Evolutionary conservation across 2,797 vertebrate genomes (phyloP).

Genomic region (Caiman crocodilus): DNA sequence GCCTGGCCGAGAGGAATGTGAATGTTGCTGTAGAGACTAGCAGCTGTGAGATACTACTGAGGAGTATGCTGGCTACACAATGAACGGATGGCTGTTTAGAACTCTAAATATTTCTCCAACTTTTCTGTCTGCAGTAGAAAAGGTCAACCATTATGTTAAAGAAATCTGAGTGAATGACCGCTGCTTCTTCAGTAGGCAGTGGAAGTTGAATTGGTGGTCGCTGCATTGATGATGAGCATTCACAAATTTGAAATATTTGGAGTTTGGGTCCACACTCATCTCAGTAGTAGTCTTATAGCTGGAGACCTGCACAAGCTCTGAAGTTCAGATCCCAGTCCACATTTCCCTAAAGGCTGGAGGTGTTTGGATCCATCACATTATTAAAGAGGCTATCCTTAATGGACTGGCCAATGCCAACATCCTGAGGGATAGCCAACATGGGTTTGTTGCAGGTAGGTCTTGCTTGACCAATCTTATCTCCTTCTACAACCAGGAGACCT

Average conservation of each 20-base stretch:
- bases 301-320: background rate
- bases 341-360: background rate
- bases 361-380: background rate
- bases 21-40: background rate
- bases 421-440: too few species aligned
- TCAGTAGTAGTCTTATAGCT: background rate
- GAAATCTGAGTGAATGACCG: background rate
- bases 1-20: background rate
- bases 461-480: too few species aligned
- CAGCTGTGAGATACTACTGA: background rate
- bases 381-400: too few species aligned
- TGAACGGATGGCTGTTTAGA: background rate
- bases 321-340: slow-evolving; percentile 3
- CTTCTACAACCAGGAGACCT: too few species aligned
- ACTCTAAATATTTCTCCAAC: background rate
- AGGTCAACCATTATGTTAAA: background rate
- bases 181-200: background rate
- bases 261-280: background rate
- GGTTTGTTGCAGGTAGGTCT: too few species aligned
- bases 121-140: background rate
- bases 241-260: background rate
- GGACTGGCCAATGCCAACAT: too few species aligned
- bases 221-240: background rate
- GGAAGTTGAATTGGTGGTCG: background rate
- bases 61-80: background rate